phyloP scores from a whole-genome alignment of 2,888 invertebrate species.

The Eupithecia centaureata region DNA sequence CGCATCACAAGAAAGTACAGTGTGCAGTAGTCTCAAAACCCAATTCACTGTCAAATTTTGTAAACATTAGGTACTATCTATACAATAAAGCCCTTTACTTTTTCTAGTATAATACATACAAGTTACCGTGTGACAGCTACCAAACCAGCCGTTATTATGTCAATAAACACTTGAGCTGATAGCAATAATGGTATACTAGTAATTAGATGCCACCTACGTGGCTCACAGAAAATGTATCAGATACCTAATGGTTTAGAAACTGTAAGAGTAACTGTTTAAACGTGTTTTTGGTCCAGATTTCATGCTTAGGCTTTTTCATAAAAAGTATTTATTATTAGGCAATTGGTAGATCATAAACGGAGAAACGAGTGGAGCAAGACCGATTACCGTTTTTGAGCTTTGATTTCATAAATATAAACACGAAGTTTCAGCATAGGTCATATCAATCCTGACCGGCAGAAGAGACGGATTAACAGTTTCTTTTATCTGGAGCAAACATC shows the following conservation, averaged over 20 bases:
- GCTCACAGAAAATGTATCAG: slow-evolving; percentile 39
- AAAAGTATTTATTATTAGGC: neutral
- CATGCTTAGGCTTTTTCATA: neutral
- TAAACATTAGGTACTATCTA: neutral
- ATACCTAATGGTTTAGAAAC: slow-evolving; percentile 39
- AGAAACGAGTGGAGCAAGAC: neutral
- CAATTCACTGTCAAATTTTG: neutral
- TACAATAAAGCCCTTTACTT: neutral
- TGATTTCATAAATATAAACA: neutral
- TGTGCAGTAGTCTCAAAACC: neutral
- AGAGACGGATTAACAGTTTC: neutral
- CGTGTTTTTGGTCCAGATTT: neutral
- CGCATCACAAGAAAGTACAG: neutral
- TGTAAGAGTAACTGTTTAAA: slow-evolving; percentile 24
- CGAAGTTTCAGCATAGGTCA: neutral
- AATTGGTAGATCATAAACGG: neutral
- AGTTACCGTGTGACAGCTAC: slow-evolving; percentile 46
- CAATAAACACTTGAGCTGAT: slow-evolving; percentile 37
- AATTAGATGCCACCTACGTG: slow-evolving; percentile 37
- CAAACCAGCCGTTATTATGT: slow-evolving; percentile 33
- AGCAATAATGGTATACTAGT: slow-evolving; percentile 34
- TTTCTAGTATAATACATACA: slow-evolving; percentile 4
- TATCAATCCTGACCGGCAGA: neutral
- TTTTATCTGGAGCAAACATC: slow-evolving; percentile 34
- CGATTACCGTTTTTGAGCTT: slow-evolving; percentile 2